phyloP scores from a whole-genome alignment of 2,888 invertebrate genomes.

The Napeogenes sylphis region DNA sequence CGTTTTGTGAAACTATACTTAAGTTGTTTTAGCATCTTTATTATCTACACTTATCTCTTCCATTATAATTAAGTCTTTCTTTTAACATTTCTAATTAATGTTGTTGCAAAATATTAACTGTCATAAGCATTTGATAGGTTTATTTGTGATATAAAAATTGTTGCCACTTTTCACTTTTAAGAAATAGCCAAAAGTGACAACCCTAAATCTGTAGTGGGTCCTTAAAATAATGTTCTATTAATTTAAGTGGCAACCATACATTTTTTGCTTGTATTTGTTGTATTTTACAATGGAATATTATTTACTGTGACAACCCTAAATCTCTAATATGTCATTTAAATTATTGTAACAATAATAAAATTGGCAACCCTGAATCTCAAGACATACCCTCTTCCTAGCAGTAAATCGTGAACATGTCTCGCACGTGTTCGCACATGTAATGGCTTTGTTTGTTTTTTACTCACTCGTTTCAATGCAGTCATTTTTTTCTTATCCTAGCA shows the following conservation, averaged over 20 bases:
- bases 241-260: too few relatives aligned
- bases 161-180: neutral
- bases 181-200: neutral
- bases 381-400: conserved; percentile 15
- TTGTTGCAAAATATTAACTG: neutral
- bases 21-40: conserved; percentile 18
- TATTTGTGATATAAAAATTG: too few relatives aligned
- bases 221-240: too few relatives aligned
- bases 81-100: conserved; percentile 9
- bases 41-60: conserved; percentile 21
- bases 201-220: neutral
- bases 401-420: conserved; percentile 36
- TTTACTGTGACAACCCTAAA: too few relatives aligned
- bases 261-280: too few relatives aligned
- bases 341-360: neutral
- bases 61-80: conserved; percentile 11
- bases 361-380: conserved; percentile 7
- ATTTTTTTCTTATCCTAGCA: conserved; percentile 19
- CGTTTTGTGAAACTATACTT: conserved; percentile 22
- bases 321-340: too few relatives aligned
- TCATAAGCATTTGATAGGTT: too few relatives aligned
- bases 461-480: conserved; percentile 22
- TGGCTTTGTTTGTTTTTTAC: conserved; percentile 30
- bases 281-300: too few relatives aligned
- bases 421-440: conserved; percentile 49